phyloP scores from a whole-genome alignment of 92 coral and sea anemone species.

The Bergia sp. region DNA sequence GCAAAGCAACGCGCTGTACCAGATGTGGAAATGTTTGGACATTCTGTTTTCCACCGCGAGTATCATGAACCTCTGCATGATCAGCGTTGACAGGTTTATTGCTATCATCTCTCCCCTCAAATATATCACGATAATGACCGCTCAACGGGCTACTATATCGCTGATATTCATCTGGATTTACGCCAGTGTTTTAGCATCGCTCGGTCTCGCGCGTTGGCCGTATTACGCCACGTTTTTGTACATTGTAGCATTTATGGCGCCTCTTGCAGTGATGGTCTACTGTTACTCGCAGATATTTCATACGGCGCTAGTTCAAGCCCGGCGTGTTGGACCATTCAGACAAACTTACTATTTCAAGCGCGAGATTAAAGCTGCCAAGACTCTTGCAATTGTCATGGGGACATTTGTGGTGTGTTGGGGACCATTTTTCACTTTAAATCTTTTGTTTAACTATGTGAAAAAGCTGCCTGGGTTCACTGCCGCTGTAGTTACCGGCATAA shows the following conservation, averaged over 20 bases:
- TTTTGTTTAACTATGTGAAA: constrained; percentile 52
- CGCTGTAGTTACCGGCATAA: constrained; percentile 58
- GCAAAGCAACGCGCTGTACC: constrained; percentile 40
- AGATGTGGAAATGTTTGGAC: constrained; percentile 71
- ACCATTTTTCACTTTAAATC: constrained; percentile 77
- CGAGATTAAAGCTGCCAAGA: constrained; percentile 85
- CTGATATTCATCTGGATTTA: constrained; percentile 68
- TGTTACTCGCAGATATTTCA: constrained; percentile 72
- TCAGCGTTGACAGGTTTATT: constrained; percentile 73
- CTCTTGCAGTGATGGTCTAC: constrained; percentile 68
- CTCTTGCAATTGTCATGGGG: constrained; percentile 86
- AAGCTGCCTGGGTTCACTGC: constrained; percentile 40
- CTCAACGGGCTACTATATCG: constrained; percentile 54
- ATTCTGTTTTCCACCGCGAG: constrained; percentile 91
- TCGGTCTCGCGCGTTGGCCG: constrained; percentile 49
- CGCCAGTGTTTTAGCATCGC: constrained; percentile 57
- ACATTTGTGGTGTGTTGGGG: constrained; percentile 82
- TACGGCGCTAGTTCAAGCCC: constrained; percentile 70
- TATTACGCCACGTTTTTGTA: constrained; percentile 72
- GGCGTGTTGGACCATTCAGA: constrained; percentile 77
- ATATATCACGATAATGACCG: constrained; percentile 71
- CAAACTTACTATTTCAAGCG: constrained; percentile 81
- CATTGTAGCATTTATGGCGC: constrained; percentile 73
- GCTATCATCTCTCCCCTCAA: constrained; percentile 75
- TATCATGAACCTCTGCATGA: constrained; percentile 87